A percentile compares a stretch with the other conserved stretches of the same genome.
phyloP scores from a whole-genome alignment of 1,140 invertebrate species.

The Trichogramma pretiosum region DNA sequence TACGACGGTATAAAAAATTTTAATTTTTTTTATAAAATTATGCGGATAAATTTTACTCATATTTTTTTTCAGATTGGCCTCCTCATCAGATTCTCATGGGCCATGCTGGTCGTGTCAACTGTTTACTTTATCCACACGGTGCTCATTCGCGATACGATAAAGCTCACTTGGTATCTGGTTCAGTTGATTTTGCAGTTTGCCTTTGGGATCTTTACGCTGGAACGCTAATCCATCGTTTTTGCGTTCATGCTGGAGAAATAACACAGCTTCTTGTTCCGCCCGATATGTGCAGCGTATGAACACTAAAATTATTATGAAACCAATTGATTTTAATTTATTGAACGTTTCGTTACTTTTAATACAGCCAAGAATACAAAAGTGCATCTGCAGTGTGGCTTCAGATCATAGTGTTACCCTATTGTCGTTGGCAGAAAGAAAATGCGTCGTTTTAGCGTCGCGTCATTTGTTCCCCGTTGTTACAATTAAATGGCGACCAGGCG shows the following conservation, averaged over 20 bases:
- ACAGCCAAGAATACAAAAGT: constrained; percentile 85
- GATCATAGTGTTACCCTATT: constrained; percentile 95
- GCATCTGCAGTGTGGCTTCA: constrained; percentile 92
- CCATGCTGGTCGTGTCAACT: constrained; percentile 90
- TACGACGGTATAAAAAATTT: constrained; percentile 57
- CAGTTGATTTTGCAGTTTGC: constrained; percentile 95
- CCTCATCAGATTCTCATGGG: constrained; percentile 81
- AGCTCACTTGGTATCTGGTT: constrained; percentile 85
- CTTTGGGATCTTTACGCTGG: constrained; percentile 94
- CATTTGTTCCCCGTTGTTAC: constrained; percentile 93
- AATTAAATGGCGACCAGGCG: constrained; percentile 94
- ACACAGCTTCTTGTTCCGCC: constrained; percentile 87
- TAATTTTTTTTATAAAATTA: background rate
- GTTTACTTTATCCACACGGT: constrained; percentile 89
- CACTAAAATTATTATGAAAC: constrained; percentile 1
- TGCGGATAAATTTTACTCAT: background rate
- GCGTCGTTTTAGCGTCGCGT: constrained; percentile 87
- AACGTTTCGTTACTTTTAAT: constrained; percentile 18
- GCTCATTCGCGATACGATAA: constrained; percentile 89
- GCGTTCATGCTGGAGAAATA: constrained; percentile 89
- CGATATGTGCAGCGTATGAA: constrained; percentile 77
- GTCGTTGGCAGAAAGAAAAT: constrained; percentile 88
- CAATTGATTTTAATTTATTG: background rate
- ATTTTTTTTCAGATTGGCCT: constrained; percentile 65
- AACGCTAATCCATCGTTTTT: constrained; percentile 84